Evolutionary conservation across 2,797 vertebrate genomes (phyloP).

Genomic region (Urophycis tenuis): DNA sequence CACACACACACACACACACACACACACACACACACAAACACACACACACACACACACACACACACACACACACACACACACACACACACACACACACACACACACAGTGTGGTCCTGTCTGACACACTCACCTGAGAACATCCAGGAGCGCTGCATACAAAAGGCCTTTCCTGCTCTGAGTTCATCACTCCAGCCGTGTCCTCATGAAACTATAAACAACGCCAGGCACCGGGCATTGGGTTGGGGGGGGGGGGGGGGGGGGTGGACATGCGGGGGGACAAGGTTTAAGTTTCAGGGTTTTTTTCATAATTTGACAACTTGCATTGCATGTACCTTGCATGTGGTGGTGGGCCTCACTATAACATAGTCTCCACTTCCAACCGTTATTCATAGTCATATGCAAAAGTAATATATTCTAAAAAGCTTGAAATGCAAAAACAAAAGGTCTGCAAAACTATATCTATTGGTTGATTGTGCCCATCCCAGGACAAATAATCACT

Average conservation of each 20-base stretch:
- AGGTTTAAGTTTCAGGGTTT: conserved; percentile 5
- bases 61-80: neutral
- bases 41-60: neutral
- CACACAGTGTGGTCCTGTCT: conserved; percentile 39
- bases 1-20: neutral
- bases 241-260: neutral
- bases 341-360: neutral
- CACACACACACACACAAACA: neutral
- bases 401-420: no score
- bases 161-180: conserved; percentile 99
- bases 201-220: conserved; percentile 89
- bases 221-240: conserved; percentile 7
- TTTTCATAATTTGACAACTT: conserved; percentile 10
- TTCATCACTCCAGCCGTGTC: conserved; percentile 97
- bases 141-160: conserved; percentile 93
- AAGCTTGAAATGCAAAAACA: no score
- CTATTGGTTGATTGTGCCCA: no score
- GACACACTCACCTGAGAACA: conserved; percentile 96
- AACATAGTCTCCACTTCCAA: no score
- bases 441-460: no score
- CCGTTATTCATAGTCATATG: no score
- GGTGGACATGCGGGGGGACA: conserved; percentile 25
- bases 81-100: neutral
- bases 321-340: neutral
- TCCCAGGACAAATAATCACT: no score